Percentiles rank a stretch among this genome's conserved stretches.
phyloP scores from a whole-genome alignment of 1,140 invertebrate genomes.

The Macrosteles quadrilineatus region DNA sequence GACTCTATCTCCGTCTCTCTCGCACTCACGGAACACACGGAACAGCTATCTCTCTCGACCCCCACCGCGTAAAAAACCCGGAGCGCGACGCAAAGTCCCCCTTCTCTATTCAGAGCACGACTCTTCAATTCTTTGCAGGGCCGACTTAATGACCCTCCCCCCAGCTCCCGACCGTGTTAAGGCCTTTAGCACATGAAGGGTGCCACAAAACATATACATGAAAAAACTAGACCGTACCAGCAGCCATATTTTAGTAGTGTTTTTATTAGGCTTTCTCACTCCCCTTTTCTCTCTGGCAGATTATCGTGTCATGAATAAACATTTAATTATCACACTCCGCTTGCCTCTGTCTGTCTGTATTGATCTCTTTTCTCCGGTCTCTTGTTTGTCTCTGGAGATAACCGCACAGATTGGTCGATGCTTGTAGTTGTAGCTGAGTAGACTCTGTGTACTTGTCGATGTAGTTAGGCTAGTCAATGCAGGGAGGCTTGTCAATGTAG shows the following conservation, averaged over 20 bases:
- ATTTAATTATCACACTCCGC: constrained; percentile 32
- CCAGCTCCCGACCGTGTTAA: constrained; percentile 25
- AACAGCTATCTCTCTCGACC: constrained; percentile 6
- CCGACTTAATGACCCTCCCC: constrained; percentile 38
- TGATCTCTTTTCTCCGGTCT: not conserved
- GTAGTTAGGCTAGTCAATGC: no score
- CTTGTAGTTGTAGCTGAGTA: no score
- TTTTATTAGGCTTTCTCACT: constrained; percentile 35
- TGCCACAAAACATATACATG: constrained; percentile 38
- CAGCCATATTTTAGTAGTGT: constrained; percentile 32
- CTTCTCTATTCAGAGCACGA: constrained; percentile 30
- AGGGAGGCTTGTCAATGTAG: no score
- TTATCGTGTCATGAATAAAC: constrained; percentile 31
- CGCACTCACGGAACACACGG: not conserved
- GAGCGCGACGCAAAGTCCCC: constrained; percentile 27
- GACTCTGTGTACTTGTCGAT: no score
- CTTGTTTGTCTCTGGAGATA: not conserved
- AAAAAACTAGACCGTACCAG: constrained; percentile 27
- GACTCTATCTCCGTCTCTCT: constrained; percentile 1
- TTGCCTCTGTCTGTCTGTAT: constrained; percentile 24
- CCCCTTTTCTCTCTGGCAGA: not conserved
- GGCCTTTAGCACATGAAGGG: constrained; percentile 37
- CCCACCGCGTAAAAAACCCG: constrained; percentile 32
- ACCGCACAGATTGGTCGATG: not conserved
- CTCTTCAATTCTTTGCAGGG: constrained; percentile 30